Evolutionary conservation across 2,113 vertebrate genomes (phyloP).

Genomic region (Echinops telfairi): DNA sequence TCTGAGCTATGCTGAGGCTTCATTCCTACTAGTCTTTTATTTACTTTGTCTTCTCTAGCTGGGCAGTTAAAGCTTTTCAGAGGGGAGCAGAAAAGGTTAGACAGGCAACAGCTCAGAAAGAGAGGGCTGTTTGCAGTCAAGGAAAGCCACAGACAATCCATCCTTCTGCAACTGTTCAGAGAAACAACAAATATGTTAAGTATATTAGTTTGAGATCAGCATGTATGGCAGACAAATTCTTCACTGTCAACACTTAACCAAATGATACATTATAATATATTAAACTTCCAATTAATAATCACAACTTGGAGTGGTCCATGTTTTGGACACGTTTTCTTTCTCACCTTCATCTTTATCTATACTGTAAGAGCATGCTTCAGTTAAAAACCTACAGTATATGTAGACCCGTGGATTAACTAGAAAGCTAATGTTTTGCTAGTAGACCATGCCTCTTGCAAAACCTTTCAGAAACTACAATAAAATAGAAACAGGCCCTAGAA

Average conservation of each 20-base stretch:
- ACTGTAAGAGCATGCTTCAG: slow-evolving; percentile 79
- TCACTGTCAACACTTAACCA: slow-evolving; percentile 82
- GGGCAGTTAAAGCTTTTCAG: slow-evolving; percentile 71
- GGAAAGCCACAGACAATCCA: slow-evolving; percentile 85
- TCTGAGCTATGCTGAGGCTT: neutral
- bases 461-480: neutral
- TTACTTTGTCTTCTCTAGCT: slow-evolving; percentile 58
- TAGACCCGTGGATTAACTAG: slow-evolving; percentile 72
- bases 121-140: slow-evolving; percentile 84
- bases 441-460: neutral
- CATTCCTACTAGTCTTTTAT: slow-evolving; percentile 41
- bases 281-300: slow-evolving; percentile 81
- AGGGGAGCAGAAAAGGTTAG: slow-evolving; percentile 86
- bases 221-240: slow-evolving; percentile 84
- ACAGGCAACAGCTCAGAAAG: slow-evolving; percentile 85
- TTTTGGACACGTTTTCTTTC: slow-evolving; percentile 72
- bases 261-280: slow-evolving; percentile 80
- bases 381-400: slow-evolving; percentile 84
- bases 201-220: slow-evolving; percentile 85
- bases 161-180: slow-evolving; percentile 89
- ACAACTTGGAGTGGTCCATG: slow-evolving; percentile 46
- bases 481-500: slow-evolving; percentile 51
- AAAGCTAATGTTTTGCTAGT: slow-evolving; percentile 3
- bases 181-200: slow-evolving; percentile 88
- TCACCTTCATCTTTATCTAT: slow-evolving; percentile 82